Evolutionary conservation across 2,888 invertebrate species (phyloP).

Genomic region (Ceraclea dissimilis): DNA sequence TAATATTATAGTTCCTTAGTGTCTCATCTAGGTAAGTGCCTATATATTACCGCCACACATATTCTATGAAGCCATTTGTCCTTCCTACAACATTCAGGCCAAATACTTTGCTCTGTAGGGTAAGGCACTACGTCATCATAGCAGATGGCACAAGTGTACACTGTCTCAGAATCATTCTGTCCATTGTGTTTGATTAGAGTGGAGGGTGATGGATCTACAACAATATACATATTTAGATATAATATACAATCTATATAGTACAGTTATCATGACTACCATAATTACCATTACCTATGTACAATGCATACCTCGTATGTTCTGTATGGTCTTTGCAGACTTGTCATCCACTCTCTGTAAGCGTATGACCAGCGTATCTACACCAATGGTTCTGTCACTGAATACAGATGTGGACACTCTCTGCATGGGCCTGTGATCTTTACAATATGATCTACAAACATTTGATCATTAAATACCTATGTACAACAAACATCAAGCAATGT

Average conservation of each 20-base stretch:
- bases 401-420: constrained; percentile 39
- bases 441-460: constrained; percentile 52
- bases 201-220: too few relatives aligned
- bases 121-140: constrained; percentile 49
- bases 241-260: too few relatives aligned
- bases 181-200: too few relatives aligned
- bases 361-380: too few relatives aligned
- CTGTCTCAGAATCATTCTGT: neutral
- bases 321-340: too few relatives aligned
- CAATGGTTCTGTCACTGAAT: constrained; percentile 29
- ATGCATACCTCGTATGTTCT: too few relatives aligned
- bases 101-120: constrained; percentile 44
- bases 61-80: constrained; percentile 69
- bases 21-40: neutral
- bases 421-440: constrained; percentile 51
- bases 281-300: too few relatives aligned
- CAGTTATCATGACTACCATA: too few relatives aligned
- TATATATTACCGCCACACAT: constrained; percentile 55
- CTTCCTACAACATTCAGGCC: constrained; percentile 68
- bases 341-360: too few relatives aligned
- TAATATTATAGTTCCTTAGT: neutral
- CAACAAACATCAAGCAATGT: too few relatives aligned
- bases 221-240: too few relatives aligned
- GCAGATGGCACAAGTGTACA: constrained; percentile 58
- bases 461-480: too few relatives aligned